These are phyloP conservation scores for Balearica regulorum DNA, from an alignment of 2,797 vertebrate species.

Conservation along the genomic window DNA sequence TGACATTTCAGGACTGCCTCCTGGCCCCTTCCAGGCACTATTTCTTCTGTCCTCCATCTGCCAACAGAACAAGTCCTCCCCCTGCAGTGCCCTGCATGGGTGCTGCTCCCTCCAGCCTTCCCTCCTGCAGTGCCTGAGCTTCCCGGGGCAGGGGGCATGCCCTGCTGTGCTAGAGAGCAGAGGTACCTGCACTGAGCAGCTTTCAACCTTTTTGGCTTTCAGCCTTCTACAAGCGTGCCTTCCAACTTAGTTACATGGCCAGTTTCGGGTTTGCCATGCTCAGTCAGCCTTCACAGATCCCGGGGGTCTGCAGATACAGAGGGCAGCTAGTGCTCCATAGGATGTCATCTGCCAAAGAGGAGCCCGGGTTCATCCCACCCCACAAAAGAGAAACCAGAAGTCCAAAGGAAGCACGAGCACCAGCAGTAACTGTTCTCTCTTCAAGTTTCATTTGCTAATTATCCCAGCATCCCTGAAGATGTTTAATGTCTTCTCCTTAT, in stretches of 20 bases:
- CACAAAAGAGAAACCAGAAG: not conserved
- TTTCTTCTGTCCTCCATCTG: not conserved
- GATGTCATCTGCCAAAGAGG: not conserved
- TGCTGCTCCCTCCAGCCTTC: not conserved
- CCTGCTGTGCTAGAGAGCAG: not conserved
- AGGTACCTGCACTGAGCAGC: not conserved
- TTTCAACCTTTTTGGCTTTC: not conserved
- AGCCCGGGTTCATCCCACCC: not conserved
- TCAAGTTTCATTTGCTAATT: not conserved
- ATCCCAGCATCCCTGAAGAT: not conserved
- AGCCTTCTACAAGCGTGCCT: not conserved
- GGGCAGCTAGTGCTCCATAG: not conserved
- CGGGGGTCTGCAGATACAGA: not conserved
- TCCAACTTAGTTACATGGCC: rapidly evolving
- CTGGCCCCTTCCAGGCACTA: not conserved
- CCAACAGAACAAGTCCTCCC: not conserved
- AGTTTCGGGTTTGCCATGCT: not conserved
- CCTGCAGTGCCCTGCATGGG: too few relatives aligned
- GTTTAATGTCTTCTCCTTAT: not conserved
- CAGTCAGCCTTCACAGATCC: not conserved
- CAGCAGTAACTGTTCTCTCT: not conserved
- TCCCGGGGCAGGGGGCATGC: rapidly evolving
- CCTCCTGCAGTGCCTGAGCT: not conserved
- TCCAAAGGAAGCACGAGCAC: not conserved
- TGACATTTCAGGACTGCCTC: not conserved